Base-by-base conservation (phyloP, 2,888 invertebrate species). In the Dicyrtoma fusca region DNA sequence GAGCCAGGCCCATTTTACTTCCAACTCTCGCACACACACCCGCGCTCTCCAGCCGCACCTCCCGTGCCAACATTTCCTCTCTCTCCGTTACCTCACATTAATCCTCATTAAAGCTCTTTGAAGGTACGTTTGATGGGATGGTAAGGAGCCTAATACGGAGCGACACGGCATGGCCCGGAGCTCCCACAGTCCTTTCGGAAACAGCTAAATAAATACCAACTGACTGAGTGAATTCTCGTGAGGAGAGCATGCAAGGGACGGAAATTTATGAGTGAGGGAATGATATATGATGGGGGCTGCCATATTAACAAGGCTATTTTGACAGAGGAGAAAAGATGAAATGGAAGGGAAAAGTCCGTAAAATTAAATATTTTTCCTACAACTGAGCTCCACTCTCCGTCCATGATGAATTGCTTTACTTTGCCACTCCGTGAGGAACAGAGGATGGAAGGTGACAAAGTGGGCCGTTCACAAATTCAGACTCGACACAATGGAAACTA, bases 391-490 rank as follows among this genome's bases (percentile, higher is more conserved):
- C 42, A 21, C 13, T 49, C 49, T 49, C 45, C 13, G 10, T 44
- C 45, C 19, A 45, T 62, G 62, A 62, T 62, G 66, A 66, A 66
- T 66, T 66, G 44, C 53, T 42, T 19, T 62, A 62, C 21, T 64
- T 64, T 64, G 25, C 64, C 45, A 23, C 21, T 59, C 25, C 59
- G 59, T 34, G 21, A 45, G 57, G 6, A 51, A 69, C 61, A 69
- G 34, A 70, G 62, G 62, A 70, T 49, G 47, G 61, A 62, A 62
- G 53, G 53, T 70, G 70, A 63, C 59, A 63, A 70, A 70, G 51
- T 62, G 59, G 47, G 49, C 63, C 63, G 49, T 63, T 63, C 63
- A 63, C 47, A 47, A 47, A 63, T 21, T 61, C 17, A 34, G 34
- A n/a, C 34, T 34, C 34, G 19, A n/a, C 19, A 21, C 42, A 42